Conservation (phyloP, 2,113 vertebrate species). For the Pterophyllum scalare region DNA sequence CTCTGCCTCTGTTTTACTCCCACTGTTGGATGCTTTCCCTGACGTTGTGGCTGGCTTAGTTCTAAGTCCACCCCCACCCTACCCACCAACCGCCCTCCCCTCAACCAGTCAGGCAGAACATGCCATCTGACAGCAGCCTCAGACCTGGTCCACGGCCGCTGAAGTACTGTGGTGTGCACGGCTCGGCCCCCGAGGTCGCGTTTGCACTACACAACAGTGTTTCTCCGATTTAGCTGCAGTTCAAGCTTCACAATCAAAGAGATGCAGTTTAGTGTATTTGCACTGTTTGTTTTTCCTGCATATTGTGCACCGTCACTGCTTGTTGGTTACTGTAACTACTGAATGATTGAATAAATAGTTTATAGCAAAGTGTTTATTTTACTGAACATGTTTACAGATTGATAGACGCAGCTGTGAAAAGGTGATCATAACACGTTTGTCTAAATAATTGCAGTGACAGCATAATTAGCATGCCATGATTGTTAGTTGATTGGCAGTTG, state of each 20-base stretch:
- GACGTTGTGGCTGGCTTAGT: not conserved
- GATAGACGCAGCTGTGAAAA: constrained; percentile 18
- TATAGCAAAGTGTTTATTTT: constrained; percentile 27
- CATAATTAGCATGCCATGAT: constrained; percentile 18
- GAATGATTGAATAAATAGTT: constrained; percentile 7
- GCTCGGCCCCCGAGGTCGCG: constrained; percentile 32
- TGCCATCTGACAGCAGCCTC: constrained; percentile 35
- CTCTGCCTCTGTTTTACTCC: constrained; percentile 15
- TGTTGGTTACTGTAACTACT: constrained; percentile 17
- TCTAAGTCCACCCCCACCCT: not conserved
- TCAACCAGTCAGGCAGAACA: constrained; percentile 57
- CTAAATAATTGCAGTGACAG: not conserved
- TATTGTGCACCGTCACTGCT: constrained; percentile 17
- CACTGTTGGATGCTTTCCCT: constrained; percentile 11
- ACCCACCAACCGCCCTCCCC: not conserved
- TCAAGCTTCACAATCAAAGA: constrained; percentile 38
- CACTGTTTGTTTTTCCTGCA: constrained; percentile 21
- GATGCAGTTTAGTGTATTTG: constrained; percentile 28
- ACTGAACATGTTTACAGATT: constrained; percentile 68
- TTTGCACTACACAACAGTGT: constrained; percentile 56
- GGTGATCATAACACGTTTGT: not conserved
- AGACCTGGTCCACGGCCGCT: not conserved
- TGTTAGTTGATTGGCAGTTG: constrained; percentile 26
- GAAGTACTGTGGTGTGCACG: not conserved
- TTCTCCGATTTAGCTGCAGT: constrained; percentile 1